Base-by-base conservation (phyloP, 2,113 vertebrate genomes). In the Ammodytes dubius region DNA sequence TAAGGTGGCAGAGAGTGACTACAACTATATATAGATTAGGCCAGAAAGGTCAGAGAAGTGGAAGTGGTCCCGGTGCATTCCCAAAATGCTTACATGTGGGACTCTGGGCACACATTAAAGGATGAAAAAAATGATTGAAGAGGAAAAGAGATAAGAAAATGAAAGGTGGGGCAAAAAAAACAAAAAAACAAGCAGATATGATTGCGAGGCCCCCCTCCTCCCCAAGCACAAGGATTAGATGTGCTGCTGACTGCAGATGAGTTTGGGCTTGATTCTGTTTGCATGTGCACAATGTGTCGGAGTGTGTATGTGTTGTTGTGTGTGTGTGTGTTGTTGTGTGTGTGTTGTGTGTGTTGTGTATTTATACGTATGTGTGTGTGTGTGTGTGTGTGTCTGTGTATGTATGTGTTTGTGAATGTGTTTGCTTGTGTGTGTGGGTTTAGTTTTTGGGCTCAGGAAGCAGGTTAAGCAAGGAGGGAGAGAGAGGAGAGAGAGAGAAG, bases 221-320 rank as follows among this genome's bases (percentile, higher is more conserved):
- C 79, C 77, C 67, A 43, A 81, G 87, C 81, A 76, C 46, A 19
- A 82, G 87, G 93, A 91, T 92, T 91, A 89, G 92, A 91, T 89
- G 87, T 84, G 82, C 87, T 82, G 79, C 81, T 90, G 88, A 84
- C 88, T 84, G 86, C 86, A 87, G 81, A 90, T 86, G 81, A 79
- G 88, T 90, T 91, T 88, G 84, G 86, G 86, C 82, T 79, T 71
- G 77, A 83, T 87, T 85, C 83, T 81, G 60, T 69, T 63, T 81
- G 81, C 12, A 67, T 82, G 79, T 84, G 84, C 79, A 72, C 49
- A 69, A 57, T 86, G 75, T 81, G 72, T 77, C 27, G 27, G 27
- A 65, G 68, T 78, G 69, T 86, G 79, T 67, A 15, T 4, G 63
- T 65, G 50, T 43, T 43, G 52, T 85, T 76, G 77, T 82, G 65